A percentile compares a stretch with the other conserved stretches of the same genome.
Evolutionary conservation across 2,888 invertebrate genomes (phyloP).

Genomic region (Brachyopa scutellaris): DNA sequence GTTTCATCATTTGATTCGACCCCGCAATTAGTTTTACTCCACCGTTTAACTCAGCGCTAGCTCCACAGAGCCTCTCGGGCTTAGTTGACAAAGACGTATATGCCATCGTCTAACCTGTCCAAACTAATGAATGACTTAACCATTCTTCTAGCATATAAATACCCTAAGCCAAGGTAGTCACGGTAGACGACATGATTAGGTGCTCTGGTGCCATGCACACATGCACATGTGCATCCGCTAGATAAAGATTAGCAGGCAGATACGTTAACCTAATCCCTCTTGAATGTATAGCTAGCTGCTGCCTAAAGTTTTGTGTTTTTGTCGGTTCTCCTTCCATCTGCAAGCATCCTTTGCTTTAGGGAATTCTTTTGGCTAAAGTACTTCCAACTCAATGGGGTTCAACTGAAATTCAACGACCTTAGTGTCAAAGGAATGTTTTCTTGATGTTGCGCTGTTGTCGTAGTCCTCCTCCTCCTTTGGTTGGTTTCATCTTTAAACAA

Average conservation of each 20-base stretch:
- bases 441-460: slow-evolving; percentile 21
- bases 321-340: background rate
- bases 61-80: background rate
- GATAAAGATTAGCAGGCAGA: slow-evolving; percentile 59
- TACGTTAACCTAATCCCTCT: slow-evolving; percentile 61
- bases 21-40: slow-evolving; percentile 42
- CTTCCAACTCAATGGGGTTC: slow-evolving; percentile 19
- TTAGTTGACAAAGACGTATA: slow-evolving; percentile 52
- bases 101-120: slow-evolving; percentile 47
- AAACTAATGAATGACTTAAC: slow-evolving; percentile 53
- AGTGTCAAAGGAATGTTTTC: slow-evolving; percentile 49
- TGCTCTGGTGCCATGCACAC: slow-evolving; percentile 43
- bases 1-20: slow-evolving; percentile 18
- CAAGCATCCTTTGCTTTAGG: slow-evolving; percentile 26
- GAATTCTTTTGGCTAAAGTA: slow-evolving; percentile 4
- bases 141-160: slow-evolving; percentile 40
- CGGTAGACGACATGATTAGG: slow-evolving; percentile 65
- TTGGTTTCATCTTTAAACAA: slow-evolving; percentile 19
- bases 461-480: slow-evolving; percentile 37
- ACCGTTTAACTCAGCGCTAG: background rate
- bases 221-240: slow-evolving; percentile 32
- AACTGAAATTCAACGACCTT: slow-evolving; percentile 59
- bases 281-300: slow-evolving; percentile 10
- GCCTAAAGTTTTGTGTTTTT: slow-evolving; percentile 14
- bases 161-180: slow-evolving; percentile 37